Conservation (phyloP, 1,140 invertebrate genomes). For the Micrasema minimum region DNA sequence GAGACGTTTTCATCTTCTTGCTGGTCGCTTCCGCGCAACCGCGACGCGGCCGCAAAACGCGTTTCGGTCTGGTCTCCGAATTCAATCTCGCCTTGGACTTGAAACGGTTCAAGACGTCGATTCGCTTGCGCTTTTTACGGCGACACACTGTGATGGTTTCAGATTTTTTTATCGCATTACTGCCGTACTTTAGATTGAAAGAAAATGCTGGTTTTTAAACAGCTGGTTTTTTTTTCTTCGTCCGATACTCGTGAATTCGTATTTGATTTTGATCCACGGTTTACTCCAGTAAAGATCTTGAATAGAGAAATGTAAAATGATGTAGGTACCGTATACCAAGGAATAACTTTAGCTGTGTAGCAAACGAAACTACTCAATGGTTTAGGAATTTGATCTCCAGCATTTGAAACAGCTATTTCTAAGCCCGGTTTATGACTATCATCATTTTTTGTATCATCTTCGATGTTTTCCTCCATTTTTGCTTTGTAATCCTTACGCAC, state of each 20-base stretch:
- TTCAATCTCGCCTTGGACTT: not conserved
- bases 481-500: constrained; percentile 23
- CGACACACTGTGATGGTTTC: not conserved
- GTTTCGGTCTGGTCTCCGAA: not conserved
- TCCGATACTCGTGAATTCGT: not conserved
- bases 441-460: not conserved
- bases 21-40: not conserved
- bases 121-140: not conserved
- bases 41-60: not conserved
- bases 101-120: constrained; percentile 18
- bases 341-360: constrained; percentile 19
- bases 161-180: not conserved
- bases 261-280: not conserved
- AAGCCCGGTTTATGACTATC: too few species aligned
- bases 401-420: too few species aligned
- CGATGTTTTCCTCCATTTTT: not conserved
- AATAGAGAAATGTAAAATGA: not conserved
- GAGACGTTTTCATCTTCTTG: not conserved
- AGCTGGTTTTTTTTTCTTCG: not conserved
- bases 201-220: not conserved
- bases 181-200: not conserved
- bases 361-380: not conserved
- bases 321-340: constrained; percentile 2
- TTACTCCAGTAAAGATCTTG: constrained; percentile 2
- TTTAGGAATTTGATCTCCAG: not conserved